Evolutionary conservation across 2,797 vertebrate genomes (phyloP).

Genomic region (Diglossa cyanea): DNA sequence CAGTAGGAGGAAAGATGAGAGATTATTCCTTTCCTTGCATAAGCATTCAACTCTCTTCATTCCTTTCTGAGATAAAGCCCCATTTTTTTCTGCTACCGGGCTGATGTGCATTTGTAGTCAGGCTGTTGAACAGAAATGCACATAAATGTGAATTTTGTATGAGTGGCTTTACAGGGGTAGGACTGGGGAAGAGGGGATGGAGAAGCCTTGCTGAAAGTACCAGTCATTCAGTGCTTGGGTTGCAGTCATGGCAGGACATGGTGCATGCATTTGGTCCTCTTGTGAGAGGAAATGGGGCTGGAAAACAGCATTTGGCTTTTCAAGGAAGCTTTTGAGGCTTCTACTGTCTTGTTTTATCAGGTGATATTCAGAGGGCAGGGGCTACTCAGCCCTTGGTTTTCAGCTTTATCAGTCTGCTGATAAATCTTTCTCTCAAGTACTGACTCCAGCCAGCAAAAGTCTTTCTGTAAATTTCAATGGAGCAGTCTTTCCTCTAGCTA

Average conservation of each 20-base stretch:
- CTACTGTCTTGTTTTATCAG: background rate
- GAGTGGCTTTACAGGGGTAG: background rate
- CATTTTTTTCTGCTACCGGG: background rate
- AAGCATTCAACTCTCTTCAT: background rate
- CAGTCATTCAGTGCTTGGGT: background rate
- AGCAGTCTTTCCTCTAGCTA: background rate
- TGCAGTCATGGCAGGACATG: background rate
- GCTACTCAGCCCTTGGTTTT: background rate
- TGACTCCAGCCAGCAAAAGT: background rate
- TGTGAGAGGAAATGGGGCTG: fast-evolving
- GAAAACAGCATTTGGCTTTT: background rate
- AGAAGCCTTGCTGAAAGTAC: background rate
- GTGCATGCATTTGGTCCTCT: background rate
- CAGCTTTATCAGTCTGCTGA: fast-evolving
- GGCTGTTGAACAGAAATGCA: background rate
- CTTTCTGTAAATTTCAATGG: background rate
- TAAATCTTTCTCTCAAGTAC: background rate
- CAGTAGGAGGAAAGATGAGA: background rate
- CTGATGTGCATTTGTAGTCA: background rate
- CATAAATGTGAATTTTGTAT: background rate
- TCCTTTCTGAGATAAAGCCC: background rate
- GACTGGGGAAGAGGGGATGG: background rate
- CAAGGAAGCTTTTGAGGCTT: background rate
- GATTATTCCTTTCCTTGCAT: background rate
- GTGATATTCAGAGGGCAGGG: background rate